A percentile compares a stretch with the other conserved stretches of the same genome.
phyloP scores from a whole-genome alignment of 2,888 invertebrate genomes.

The Hypomecis atomaria region DNA sequence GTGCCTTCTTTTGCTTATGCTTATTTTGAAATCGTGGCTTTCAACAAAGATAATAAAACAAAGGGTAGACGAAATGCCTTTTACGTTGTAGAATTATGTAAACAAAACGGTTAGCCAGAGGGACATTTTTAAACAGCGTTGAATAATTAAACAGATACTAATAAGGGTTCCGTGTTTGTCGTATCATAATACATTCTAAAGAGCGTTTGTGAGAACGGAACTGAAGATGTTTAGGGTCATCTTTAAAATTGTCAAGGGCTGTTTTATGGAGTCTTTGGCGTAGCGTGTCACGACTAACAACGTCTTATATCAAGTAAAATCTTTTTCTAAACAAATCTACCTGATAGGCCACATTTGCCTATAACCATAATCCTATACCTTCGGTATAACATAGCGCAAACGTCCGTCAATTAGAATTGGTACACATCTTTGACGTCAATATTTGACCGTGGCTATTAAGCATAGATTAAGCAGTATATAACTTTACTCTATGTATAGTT shows the following conservation, averaged over 20 bases:
- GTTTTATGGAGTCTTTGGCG: not conserved
- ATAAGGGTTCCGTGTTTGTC: conserved; percentile 48
- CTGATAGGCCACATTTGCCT: no score
- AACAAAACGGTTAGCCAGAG: conserved; percentile 28
- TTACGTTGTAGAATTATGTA: not conserved
- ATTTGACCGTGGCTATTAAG: no score
- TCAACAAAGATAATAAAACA: conserved; percentile 6
- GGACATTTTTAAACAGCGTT: conserved; percentile 56
- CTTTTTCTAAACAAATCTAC: no score
- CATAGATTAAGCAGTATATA: no score
- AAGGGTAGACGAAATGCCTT: conserved; percentile 6
- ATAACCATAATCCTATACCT: no score
- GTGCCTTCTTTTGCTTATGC: not conserved
- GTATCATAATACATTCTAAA: conserved; percentile 48
- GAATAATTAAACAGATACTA: conserved; percentile 56
- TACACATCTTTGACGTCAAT: no score
- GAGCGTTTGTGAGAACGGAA: conserved; percentile 6
- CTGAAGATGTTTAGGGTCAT: conserved; percentile 4
- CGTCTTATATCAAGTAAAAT: no score
- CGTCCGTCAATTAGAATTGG: no score
- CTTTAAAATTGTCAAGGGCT: not conserved
- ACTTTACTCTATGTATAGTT: no score
- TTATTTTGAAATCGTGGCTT: not conserved
- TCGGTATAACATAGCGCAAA: no score
- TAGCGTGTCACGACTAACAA: no score